Conservation (phyloP, 2,888 invertebrate species). For the Lypha dubia region DNA sequence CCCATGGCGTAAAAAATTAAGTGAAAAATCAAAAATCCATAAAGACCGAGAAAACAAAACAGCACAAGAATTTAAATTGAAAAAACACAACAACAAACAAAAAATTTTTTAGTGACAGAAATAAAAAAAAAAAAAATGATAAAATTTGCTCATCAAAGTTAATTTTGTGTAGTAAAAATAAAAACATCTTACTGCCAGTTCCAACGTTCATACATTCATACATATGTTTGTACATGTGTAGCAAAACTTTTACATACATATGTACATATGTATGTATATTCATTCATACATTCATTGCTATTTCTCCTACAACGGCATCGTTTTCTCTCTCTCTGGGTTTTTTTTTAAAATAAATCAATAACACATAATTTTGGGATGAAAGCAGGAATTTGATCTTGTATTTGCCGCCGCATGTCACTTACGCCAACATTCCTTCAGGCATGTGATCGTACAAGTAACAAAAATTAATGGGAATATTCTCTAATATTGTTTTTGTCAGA, state of each 20-base stretch:
- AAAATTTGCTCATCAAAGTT: slow-evolving; percentile 5
- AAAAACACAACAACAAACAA: background rate
- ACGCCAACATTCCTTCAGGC: background rate
- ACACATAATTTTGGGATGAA: background rate
- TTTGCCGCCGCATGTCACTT: slow-evolving; percentile 1
- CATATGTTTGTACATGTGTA: too few species aligned
- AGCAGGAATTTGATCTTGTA: background rate
- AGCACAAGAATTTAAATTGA: background rate
- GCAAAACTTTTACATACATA: too few species aligned
- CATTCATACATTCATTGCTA: background rate
- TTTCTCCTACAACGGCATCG: slow-evolving; percentile 19
- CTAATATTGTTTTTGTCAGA: background rate
- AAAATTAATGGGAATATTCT: background rate
- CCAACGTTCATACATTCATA: too few species aligned
- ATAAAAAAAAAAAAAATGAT: too few species aligned
- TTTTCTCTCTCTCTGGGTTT: background rate
- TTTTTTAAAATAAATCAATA: background rate
- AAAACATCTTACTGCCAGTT: background rate
- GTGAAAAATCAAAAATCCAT: background rate
- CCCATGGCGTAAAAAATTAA: background rate
- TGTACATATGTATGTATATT: background rate
- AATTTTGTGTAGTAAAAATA: background rate
- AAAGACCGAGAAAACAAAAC: slow-evolving; percentile 28
- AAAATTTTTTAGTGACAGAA: background rate
- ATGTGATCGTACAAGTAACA: background rate